Evolutionary conservation across 2,888 invertebrate species (phyloP), one percentile per base, ranked within the genome.

Genomic region (Andrena hattorfiana): DNA sequence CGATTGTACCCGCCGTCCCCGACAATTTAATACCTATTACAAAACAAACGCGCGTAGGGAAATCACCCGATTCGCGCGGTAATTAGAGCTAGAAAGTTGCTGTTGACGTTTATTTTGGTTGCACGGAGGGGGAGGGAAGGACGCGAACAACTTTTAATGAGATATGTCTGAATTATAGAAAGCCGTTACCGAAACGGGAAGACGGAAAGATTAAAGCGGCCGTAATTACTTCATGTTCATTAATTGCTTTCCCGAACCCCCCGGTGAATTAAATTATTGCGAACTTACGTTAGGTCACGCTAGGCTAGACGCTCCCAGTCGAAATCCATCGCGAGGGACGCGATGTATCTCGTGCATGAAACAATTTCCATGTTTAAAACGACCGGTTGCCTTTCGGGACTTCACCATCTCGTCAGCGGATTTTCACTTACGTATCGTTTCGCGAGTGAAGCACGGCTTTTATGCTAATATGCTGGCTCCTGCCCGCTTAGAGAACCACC

Each of bases 91-190:
- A 73, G 80, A 67, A 74, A 83, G 85, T 81, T 84, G 74, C 69
- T 70, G 75, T 77, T 77, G 78, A 85, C 84, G 84, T 84, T 85
- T 84, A 81, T 81, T 85, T 85, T 81, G 81, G 74, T 69, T 78
- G 75, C 67, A 67, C 78, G 84, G 13, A 1, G 42, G 3, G 42
- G 13, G 4, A 0, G 4, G 3, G 10, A 42, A 26, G 72, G 74
- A 73, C 73, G 75, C 78, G 84, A 63, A 78, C 70, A 85, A 85
- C 84, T 84, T 84, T 85, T 85, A 85, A 84, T 84, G 85, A 85
- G 84, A 84, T 85, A 85, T 78, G 81, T 85, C 81, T 83, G 81
- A 85, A 83, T 84, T 84, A 84, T 81, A 84, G 84, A 81, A 85
- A 84, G 72, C 85, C 78, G 78, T 73, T 70, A 77, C 76, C 70